Percentiles rank a stretch among this genome's conserved stretches.
These are phyloP conservation scores for Acanthopagrus latus DNA, from an alignment of 2,797 vertebrate species.

Conservation along the genomic window DNA sequence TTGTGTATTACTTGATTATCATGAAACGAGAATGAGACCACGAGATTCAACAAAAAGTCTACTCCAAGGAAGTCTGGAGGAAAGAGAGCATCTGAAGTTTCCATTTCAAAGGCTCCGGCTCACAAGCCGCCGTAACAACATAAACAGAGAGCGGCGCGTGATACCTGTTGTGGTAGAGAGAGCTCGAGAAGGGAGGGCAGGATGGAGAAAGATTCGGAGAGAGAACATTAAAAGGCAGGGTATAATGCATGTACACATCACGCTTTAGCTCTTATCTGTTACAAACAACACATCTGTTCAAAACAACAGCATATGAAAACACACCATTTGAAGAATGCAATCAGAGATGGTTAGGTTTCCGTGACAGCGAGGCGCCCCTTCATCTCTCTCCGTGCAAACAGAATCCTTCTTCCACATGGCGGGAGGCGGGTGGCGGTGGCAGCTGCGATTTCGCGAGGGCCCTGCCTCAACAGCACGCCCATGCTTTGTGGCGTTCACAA, in stretches of 20 bases:
- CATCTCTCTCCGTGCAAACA: constrained; percentile 79
- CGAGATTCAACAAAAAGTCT: constrained; percentile 64
- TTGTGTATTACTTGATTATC: constrained; percentile 79
- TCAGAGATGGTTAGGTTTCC: constrained; percentile 85
- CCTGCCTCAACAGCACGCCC: constrained; percentile 69
- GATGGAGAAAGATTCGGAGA: constrained; percentile 31
- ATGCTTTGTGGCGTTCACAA: constrained; percentile 83
- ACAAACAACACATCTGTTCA: constrained; percentile 83
- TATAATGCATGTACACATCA: constrained; percentile 72
- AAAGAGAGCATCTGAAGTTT: constrained; percentile 62
- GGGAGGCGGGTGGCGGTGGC: constrained; percentile 70
- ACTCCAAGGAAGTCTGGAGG: constrained; percentile 64
- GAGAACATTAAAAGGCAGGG: constrained; percentile 69
- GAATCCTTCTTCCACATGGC: constrained; percentile 80
- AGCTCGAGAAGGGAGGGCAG: constrained; percentile 23
- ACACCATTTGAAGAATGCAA: constrained; percentile 81
- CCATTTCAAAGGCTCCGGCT: constrained; percentile 74
- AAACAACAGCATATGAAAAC: constrained; percentile 80
- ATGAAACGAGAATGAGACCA: constrained; percentile 69
- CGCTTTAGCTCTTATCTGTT: constrained; percentile 80
- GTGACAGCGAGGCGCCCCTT: constrained; percentile 80
- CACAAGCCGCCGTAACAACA: constrained; percentile 54
- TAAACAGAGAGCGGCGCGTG: constrained; percentile 45
- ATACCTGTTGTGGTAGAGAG: constrained; percentile 61
- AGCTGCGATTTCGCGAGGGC: constrained; percentile 65